Conservation (phyloP, 2,113 vertebrate genomes). For the Octodon degus region DNA sequence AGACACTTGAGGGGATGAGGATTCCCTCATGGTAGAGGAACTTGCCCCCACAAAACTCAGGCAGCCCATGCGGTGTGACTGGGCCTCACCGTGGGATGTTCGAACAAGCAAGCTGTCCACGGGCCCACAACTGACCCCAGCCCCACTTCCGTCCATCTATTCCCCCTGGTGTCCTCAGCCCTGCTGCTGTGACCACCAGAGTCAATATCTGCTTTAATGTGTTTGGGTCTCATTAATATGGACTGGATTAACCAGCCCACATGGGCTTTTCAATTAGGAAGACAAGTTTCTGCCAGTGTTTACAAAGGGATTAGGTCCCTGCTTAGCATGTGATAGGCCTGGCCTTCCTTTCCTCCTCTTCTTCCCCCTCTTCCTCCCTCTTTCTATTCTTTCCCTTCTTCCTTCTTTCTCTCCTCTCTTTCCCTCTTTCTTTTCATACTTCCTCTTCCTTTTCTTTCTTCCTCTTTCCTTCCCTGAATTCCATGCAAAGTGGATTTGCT, state of each 20-base stretch:
- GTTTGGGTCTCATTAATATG: conserved; percentile 74
- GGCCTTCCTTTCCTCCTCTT: not conserved
- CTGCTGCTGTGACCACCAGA: not conserved
- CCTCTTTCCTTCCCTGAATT: not conserved
- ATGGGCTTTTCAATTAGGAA: conserved; percentile 81
- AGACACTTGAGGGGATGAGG: not conserved
- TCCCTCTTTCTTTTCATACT: not conserved
- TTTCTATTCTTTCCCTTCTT: fast-evolving
- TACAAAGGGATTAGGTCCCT: conserved; percentile 74
- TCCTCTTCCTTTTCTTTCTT: not conserved
- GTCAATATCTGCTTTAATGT: conserved; percentile 73
- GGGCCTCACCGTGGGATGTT: fast-evolving
- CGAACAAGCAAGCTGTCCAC: not conserved
- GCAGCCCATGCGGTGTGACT: fast-evolving
- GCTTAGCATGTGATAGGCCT: conserved; percentile 33
- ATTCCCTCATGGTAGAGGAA: not conserved
- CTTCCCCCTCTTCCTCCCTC: not conserved
- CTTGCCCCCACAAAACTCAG: not conserved
- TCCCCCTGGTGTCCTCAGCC: not conserved
- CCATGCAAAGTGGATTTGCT: not conserved
- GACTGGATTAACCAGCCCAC: conserved; percentile 77
- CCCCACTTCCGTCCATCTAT: not conserved
- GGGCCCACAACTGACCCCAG: not conserved
- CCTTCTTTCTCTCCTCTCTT: not conserved
- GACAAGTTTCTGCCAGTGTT: conserved; percentile 74